Evolutionary conservation across 2,113 vertebrate species (phyloP).

Genomic region (Phoenicopterus ruber): DNA sequence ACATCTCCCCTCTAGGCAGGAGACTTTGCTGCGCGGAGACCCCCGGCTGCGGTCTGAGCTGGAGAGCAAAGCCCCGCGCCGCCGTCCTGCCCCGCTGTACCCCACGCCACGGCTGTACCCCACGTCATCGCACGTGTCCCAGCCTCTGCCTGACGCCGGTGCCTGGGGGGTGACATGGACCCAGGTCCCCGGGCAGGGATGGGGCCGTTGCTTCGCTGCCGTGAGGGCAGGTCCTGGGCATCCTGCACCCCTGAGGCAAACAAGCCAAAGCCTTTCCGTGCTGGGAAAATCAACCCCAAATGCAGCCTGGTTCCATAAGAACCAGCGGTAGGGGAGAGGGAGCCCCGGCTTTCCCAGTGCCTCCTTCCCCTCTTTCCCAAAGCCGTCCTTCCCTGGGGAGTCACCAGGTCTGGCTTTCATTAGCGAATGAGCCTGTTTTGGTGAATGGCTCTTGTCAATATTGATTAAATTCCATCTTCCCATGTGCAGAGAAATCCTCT

Average conservation of each 20-base stretch:
- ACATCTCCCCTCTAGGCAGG: background rate
- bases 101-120: rapidly evolving
- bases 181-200: background rate
- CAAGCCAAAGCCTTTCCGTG: background rate
- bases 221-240: background rate
- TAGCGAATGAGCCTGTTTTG: background rate
- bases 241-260: background rate
- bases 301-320: background rate
- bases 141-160: background rate
- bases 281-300: conserved; percentile 5
- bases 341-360: background rate
- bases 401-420: conserved; percentile 40
- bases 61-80: background rate
- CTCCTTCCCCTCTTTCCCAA: conserved; percentile 28
- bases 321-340: background rate
- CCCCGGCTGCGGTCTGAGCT: background rate
- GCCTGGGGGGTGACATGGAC: background rate
- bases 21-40: rapidly evolving
- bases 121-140: too few relatives aligned
- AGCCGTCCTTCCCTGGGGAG: background rate
- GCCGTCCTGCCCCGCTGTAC: rapidly evolving
- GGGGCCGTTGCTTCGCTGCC: background rate
- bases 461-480: conserved; percentile 48
- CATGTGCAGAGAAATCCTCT: background rate
- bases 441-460: conserved; percentile 32